Base-by-base conservation (phyloP, 1,140 invertebrate genomes). In the Sitobion miscanthi region DNA sequence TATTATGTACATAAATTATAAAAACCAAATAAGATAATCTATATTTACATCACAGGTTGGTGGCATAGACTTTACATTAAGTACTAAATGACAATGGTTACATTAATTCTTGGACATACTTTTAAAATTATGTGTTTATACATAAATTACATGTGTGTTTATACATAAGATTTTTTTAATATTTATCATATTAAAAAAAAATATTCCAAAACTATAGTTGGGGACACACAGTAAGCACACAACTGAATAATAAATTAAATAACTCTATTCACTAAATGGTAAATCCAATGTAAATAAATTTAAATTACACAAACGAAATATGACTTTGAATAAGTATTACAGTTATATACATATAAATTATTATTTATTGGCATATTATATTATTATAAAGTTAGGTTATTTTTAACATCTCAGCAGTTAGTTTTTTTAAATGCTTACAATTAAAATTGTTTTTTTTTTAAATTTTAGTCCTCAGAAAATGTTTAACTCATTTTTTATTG, bases 1-100 rank as follows among this genome's bases (percentile, higher is more conserved):
- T 91, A 88, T 17, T 88, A 62, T 69, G n/a, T 77, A 91, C 57
- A 49, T 91, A n/a, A 47, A 90, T 90, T 91, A 91, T 91, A 69
- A 91, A 69, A 91, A 25, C 9, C 52, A 57, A 38, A 89, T 89
- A 9, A 35, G 49, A 35, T 5, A 54, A 89, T 54, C 35, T 52
- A 77, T 90, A 90, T 91, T n/a, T 91, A 91, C 54, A 91, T 91
- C 57, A 91, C 62, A 77, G 42, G 77, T 91, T 77, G 38, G 23
- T 77, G 42, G 62, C 38, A 77, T 77, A 47, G 4, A 77, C 2
- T 91, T 82, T 52, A 83, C 77, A 49, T 83, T 92, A 92, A 83
- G 62, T 92, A 82, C 69, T 82, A 83, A 83, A 83, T 38, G 57
- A 91, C 57, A 82, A 83, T 47, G 8, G 25, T 92, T 42, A 82